Evolutionary conservation across 2,113 vertebrate species (phyloP), one percentile per base, ranked within the genome.

Genomic region (Noctilio leporinus): DNA sequence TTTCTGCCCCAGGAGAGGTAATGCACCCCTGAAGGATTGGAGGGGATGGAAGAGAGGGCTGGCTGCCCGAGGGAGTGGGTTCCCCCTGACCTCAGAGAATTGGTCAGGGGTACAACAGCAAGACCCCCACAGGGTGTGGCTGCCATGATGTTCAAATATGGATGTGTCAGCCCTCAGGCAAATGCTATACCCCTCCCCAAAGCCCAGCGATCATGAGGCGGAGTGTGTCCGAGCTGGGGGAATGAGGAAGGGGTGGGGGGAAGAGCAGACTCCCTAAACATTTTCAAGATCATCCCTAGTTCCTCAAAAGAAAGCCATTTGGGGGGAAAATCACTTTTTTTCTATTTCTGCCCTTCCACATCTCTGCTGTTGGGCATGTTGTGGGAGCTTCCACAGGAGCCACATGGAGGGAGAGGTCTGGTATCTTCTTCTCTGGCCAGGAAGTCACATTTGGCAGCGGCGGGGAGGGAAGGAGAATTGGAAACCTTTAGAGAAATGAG

Each of bases 31-130:
- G 93, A 96, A 96, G 93, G 95, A 76, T 94, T 53, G 57, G 96
- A 91, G 93, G 96, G 97, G 96, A 93, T 83, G 86, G 97, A 96
- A 73, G 95, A 96, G 95, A 90, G 96, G 94, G 97, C 96, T 96
- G 92, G 84, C 89, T 97, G 96, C 96, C 96, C 96, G 49, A 86
- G 96, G 96, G 97, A 93, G 93, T 83, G 88, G 90, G 92, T 84
- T 92, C 91, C 88, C 95, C 96, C 94, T 62, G 81, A 89, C 89
- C 95, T 72, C 77, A 65, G 96, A 92, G 97, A 96, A 96, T 59
- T 78, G 92, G 94, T 93, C 96, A 75, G 1, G 55, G 96, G 82
- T 88, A 84, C 93, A 81, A n/a, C 65, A 91, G 95, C 76, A 89
- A 96, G 97, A 89, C 40, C 92, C 94, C 77, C 69, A 20, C 72